Evolutionary conservation across 2,888 invertebrate genomes (phyloP), one percentile per base, ranked within the genome.

Genomic region (Lamproptera curius): DNA sequence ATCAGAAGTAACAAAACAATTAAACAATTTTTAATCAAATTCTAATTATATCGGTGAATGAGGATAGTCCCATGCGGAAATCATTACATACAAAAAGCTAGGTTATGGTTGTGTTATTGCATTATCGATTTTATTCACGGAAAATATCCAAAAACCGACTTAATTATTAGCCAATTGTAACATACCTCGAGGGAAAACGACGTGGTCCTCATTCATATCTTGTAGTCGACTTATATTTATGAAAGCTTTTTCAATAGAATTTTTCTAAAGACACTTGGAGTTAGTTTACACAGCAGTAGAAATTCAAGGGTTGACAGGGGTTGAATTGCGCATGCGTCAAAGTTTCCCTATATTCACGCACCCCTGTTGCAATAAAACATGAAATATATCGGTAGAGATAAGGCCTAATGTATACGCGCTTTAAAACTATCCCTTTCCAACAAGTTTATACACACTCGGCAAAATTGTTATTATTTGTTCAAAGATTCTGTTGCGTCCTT

Each of bases 181-280:
- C 90, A 90, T 89, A 95, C 95, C 94, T 95, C 93, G 88, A 94
- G 90, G 82, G 94, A 92, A 85, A 93, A 90, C 90, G 91, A 93
- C 89, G 93, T 94, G 91, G 94, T 91, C 94, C 92, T 94, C 95
- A 95, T 95, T 95, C 95, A 95, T 94, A 94, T 91, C 91, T 86
- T 75, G 81, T 85, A 73, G 77, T 57, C 72, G 67, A 65, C 84
- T 74, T 70, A 71, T 71, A 64, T 56, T 73, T 63, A 68, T 70
- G 69, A 62, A 85, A 83, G 75, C 64, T 69, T 57, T 65, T 55
- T 56, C 48, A 55, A 55, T 51, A 42, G 49, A 48, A 50, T 53
- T 55, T 55, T 52, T 50, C 53, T 57, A 52, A 55, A 55, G 52
- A 56, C 47, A 52, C 37, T 46, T 42, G 42, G 33, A 45, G 57